Base-by-base conservation (phyloP, 2,888 invertebrate genomes). In the Acleris holmiana region DNA sequence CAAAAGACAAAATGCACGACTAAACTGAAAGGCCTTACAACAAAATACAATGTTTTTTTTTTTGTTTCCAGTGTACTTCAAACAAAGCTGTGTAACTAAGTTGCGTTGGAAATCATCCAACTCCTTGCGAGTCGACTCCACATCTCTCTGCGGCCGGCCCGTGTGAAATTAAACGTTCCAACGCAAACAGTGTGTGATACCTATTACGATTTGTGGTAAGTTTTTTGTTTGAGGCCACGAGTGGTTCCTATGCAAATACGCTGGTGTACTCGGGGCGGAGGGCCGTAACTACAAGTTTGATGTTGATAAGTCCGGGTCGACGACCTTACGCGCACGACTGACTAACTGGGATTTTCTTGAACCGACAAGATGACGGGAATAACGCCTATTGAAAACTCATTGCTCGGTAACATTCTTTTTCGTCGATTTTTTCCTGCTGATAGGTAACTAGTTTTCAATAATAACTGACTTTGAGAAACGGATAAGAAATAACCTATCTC, bases 281-380 rank as follows among this genome's bases (percentile, higher is more conserved):
- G 82, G 82, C 82, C 80, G 58, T 59, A 60, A 55, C 78, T 78
- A 85, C 79, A 78, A 82, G 82, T 84, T 86, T 83, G 80, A 87
- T 83, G 85, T 84, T 86, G 86, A 88, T 88, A 89, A 89, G 79
- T 88, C 82, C 82, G 87, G 90, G 87, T 92, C 83, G 78, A 79
- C 74, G 86, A 86, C 83, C 86, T 81, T 84, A 79, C 77, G 83
- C 86, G 85, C 88, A 88, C 89, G 89, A 87, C 86, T 84, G 77
- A 75, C 77, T 79, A 75, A 75, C 76, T 73, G 78, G 83, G 80
- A 85, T 87, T 86, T 82, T 77, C 82, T 85, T 77, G 79, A 86
- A 85, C 83, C 83, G 83, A 82, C 77, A 75, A 79, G 76, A 78
- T 75, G 76, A 75, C 76, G 76, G 74, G 73, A 76, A 79, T 74